phyloP scores from a whole-genome alignment of 1,140 invertebrate genomes.

The Hylaeus anthracinus region DNA sequence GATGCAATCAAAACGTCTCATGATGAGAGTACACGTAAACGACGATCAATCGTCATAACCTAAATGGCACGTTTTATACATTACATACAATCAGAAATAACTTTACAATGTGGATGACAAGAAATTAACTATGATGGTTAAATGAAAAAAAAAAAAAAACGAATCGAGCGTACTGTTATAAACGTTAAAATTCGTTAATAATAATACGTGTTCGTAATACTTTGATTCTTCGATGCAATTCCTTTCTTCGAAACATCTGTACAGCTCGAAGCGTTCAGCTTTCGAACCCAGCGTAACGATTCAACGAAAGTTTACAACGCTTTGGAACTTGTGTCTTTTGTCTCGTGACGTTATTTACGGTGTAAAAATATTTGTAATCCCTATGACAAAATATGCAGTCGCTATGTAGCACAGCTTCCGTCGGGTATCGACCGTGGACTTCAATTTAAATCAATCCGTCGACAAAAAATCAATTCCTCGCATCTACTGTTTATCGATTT shows the following conservation, averaged over 20 bases:
- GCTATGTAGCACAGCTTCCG: constrained; percentile 39
- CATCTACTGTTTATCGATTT: neutral
- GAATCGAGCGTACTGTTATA: constrained; percentile 25
- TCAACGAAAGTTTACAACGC: constrained; percentile 42
- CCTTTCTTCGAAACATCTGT: constrained; percentile 19
- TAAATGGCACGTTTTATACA: constrained; percentile 74
- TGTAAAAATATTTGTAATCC: constrained; percentile 75
- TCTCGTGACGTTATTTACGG: constrained; percentile 49
- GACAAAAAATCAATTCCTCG: constrained; percentile 9
- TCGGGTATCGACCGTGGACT: constrained; percentile 41
- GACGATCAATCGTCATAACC: constrained; percentile 51
- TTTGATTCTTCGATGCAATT: constrained; percentile 56
- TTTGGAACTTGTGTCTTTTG: constrained; percentile 50
- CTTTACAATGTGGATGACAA: constrained; percentile 30
- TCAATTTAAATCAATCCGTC: constrained; percentile 30
- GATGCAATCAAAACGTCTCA: constrained; percentile 15
- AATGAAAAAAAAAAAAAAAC: constrained; percentile 34
- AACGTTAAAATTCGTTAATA: constrained; percentile 49
- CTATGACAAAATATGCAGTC: constrained; percentile 64
- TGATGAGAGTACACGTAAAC: constrained; percentile 20
- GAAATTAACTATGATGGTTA: constrained; percentile 45
- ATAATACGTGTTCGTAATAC: constrained; percentile 72
- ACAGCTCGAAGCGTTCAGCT: neutral
- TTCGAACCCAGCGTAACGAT: neutral
- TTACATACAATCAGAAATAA: constrained; percentile 53